Conservation (phyloP, 2,113 vertebrate species). For the Leuciscus idus region DNA sequence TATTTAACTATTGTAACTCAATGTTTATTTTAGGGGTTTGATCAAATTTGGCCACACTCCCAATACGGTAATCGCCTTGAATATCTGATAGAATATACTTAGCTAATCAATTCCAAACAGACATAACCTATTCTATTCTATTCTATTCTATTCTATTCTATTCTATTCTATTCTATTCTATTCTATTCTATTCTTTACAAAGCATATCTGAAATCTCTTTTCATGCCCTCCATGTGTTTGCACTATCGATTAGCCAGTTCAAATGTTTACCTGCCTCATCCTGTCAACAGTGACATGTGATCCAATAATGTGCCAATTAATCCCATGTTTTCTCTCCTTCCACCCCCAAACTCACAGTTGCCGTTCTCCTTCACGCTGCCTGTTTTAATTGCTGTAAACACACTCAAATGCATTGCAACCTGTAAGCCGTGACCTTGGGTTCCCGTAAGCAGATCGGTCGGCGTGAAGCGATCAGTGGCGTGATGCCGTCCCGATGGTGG, state of each 20-base stretch:
- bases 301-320: constrained; percentile 55
- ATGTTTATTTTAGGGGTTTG: constrained; percentile 9
- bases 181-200: background rate
- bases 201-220: background rate
- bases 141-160: background rate
- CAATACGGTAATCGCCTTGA: background rate
- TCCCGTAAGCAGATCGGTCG: constrained; percentile 15
- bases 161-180: background rate
- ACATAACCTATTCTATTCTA: background rate
- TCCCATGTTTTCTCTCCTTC: constrained; percentile 39
- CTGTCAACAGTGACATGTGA: constrained; percentile 51
- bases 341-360: constrained; percentile 20
- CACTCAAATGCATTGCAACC: constrained; percentile 25
- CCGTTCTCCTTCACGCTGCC: constrained; percentile 2
- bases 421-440: constrained; percentile 47
- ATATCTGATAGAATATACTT: background rate
- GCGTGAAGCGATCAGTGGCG: constrained; percentile 29
- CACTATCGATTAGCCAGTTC: constrained; percentile 33
- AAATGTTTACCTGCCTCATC: constrained; percentile 41
- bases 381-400: constrained; percentile 46
- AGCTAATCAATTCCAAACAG: background rate
- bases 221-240: background rate
- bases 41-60: background rate
- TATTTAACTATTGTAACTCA: constrained; percentile 17
- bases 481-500: constrained; percentile 18